phyloP scores from a whole-genome alignment of 2,888 invertebrate genomes.

The Lissonota sp. region DNA sequence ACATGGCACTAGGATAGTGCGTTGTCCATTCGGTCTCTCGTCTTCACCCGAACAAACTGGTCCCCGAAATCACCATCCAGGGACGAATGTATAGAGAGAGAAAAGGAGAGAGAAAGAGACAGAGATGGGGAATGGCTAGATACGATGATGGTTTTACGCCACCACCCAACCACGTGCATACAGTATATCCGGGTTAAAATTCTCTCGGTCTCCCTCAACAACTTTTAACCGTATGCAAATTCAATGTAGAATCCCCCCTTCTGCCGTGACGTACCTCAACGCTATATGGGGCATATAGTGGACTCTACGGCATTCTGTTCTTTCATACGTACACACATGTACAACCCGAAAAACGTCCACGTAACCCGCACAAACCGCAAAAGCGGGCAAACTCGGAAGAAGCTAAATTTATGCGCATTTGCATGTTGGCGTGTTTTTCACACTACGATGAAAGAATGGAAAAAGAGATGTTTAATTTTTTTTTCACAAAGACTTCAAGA shows the following conservation, averaged over 20 bases:
- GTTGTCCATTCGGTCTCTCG: slow-evolving; percentile 32
- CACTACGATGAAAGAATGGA: slow-evolving; percentile 21
- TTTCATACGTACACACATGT: slow-evolving; percentile 27
- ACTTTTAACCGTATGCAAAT: slow-evolving; percentile 74
- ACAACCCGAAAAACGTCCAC: background rate
- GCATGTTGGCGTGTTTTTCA: slow-evolving; percentile 50
- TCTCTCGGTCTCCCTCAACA: slow-evolving; percentile 66
- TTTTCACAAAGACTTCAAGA: too few relatives aligned
- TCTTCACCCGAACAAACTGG: slow-evolving; percentile 67
- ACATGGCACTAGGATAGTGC: slow-evolving; percentile 13
- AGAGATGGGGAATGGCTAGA: slow-evolving; percentile 7
- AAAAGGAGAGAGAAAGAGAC: slow-evolving; percentile 6
- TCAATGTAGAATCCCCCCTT: slow-evolving; percentile 59
- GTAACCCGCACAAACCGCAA: slow-evolving; percentile 25
- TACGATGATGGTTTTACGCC: slow-evolving; percentile 40
- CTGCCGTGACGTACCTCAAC: slow-evolving; percentile 30
- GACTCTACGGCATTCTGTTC: slow-evolving; percentile 72
- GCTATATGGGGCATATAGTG: slow-evolving; percentile 60
- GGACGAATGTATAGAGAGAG: slow-evolving; percentile 35
- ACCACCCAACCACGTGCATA: slow-evolving; percentile 3
- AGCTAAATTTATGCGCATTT: slow-evolving; percentile 58
- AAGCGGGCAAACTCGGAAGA: slow-evolving; percentile 51
- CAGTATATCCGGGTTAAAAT: slow-evolving; percentile 37
- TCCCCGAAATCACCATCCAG: slow-evolving; percentile 68
- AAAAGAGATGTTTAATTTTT: slow-evolving; percentile 35